Conservation (phyloP, 2,888 invertebrate species). For the Rhamnusium bicolor region DNA sequence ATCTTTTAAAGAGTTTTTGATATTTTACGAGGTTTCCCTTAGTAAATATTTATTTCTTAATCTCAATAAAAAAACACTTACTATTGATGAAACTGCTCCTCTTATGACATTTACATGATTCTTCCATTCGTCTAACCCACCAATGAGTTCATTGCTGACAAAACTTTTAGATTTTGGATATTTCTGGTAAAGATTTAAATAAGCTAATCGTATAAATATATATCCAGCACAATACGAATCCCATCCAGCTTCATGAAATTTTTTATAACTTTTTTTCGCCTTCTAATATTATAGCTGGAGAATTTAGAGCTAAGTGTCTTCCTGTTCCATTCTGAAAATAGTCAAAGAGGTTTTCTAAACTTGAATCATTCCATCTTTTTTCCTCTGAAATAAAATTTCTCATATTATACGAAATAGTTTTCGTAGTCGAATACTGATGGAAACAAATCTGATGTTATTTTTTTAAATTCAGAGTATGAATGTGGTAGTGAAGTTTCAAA, state of each 20-base stretch:
- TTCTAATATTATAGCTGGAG: conserved; percentile 67
- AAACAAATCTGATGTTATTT: conserved; percentile 75
- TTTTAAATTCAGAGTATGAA: conserved; percentile 78
- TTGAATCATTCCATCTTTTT: conserved; percentile 70
- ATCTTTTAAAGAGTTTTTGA: too few species aligned
- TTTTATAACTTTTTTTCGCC: conserved; percentile 54
- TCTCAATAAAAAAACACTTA: conserved; percentile 66
- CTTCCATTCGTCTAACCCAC: conserved; percentile 70
- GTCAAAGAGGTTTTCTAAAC: conserved; percentile 75
- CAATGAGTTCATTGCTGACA: conserved; percentile 73
- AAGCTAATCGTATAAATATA: conserved; percentile 79
- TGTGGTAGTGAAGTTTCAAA: conserved; percentile 81
- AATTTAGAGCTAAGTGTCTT: conserved; percentile 64
- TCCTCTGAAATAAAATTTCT: conserved; percentile 59
- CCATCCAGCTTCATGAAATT: conserved; percentile 86
- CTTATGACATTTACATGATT: conserved; percentile 78
- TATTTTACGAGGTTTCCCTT: too few species aligned
- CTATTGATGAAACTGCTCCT: conserved; percentile 75
- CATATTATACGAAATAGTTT: conserved; percentile 78
- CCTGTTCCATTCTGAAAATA: conserved; percentile 75
- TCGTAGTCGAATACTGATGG: conserved; percentile 84
- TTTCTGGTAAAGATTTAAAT: conserved; percentile 74
- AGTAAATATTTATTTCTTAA: too few species aligned
- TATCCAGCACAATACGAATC: conserved; percentile 86
- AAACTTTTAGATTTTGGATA: conserved; percentile 71